Conservation (phyloP, 2,888 invertebrate species). For the Pyrochroa serraticornis region DNA sequence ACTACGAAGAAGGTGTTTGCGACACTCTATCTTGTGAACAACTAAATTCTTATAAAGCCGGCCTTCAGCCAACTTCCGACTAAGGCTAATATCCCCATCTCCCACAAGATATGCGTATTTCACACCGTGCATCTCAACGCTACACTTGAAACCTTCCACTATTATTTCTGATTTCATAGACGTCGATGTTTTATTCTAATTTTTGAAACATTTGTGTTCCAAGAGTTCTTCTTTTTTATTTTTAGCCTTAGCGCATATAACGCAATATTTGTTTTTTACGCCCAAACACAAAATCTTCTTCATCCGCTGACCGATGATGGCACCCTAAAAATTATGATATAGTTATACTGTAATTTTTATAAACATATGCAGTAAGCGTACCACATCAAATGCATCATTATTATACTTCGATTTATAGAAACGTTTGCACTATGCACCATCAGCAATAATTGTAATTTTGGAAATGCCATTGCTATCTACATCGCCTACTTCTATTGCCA, state of each 20-base stretch:
- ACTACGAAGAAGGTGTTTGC: conserved; percentile 26
- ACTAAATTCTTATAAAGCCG: conserved; percentile 13
- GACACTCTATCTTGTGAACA: conserved; percentile 26
- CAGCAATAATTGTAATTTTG: conserved; percentile 24
- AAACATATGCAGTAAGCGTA: neutral
- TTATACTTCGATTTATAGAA: conserved; percentile 12
- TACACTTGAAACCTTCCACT: conserved; percentile 26
- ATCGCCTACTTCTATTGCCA: neutral
- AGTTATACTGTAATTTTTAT: neutral
- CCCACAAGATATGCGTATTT: conserved; percentile 26
- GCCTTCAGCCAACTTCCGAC: conserved; percentile 8
- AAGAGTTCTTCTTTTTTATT: neutral
- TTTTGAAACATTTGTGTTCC: conserved; percentile 28
- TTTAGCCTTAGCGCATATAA: conserved; percentile 4
- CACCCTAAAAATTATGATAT: neutral
- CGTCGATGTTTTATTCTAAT: conserved; percentile 24
- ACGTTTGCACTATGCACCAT: conserved; percentile 27
- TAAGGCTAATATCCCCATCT: conserved; percentile 19
- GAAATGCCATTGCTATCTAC: conserved; percentile 17
- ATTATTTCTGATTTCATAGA: conserved; percentile 31
- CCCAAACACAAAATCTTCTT: conserved; percentile 17
- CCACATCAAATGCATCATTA: neutral
- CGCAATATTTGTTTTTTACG: conserved; percentile 26
- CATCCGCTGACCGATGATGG: conserved; percentile 17
- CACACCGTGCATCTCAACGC: conserved; percentile 22